phyloP scores from a whole-genome alignment of 2,888 invertebrate species.

The Tetramorium bicarinatum region DNA sequence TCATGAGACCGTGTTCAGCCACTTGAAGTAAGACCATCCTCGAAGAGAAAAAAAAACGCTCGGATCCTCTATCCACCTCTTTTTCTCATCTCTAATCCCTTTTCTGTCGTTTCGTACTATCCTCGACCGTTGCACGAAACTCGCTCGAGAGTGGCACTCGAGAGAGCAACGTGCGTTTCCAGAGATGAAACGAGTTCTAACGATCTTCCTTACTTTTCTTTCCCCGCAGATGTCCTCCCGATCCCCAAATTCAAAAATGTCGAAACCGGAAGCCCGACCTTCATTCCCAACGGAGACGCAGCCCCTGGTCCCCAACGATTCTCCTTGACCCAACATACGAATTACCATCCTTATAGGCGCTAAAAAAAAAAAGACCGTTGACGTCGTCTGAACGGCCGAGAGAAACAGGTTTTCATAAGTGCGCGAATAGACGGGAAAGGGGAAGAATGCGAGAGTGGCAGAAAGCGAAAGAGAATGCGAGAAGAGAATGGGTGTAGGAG shows the following conservation, averaged over 20 bases:
- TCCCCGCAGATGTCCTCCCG: slow-evolving; percentile 79
- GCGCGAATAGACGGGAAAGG: slow-evolving; percentile 16
- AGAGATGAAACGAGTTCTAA: slow-evolving; percentile 57
- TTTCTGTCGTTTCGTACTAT: slow-evolving; percentile 26
- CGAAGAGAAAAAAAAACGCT: slow-evolving; percentile 30
- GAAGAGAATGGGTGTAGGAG: slow-evolving; percentile 9
- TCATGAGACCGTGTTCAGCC: slow-evolving; percentile 33
- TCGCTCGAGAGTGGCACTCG: slow-evolving; percentile 27
- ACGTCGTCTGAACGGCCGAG: slow-evolving; percentile 64
- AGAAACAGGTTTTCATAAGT: slow-evolving; percentile 42
- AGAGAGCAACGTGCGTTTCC: slow-evolving; percentile 15
- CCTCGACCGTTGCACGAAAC: slow-evolving; percentile 30
- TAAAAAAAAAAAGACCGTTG: slow-evolving; percentile 74
- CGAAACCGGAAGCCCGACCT: slow-evolving; percentile 80
- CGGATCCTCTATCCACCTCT: slow-evolving; percentile 14
- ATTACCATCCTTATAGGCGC: slow-evolving; percentile 88
- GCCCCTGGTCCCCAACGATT: slow-evolving; percentile 87
- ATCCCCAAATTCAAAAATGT: slow-evolving; percentile 82
- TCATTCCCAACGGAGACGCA: slow-evolving; percentile 82
- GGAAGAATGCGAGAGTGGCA: neutral
- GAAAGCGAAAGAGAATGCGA: slow-evolving; percentile 17
- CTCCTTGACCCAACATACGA: slow-evolving; percentile 86
- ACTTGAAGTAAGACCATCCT: slow-evolving; percentile 44
- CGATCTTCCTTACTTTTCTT: slow-evolving; percentile 62
- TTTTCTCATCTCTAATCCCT: slow-evolving; percentile 2